phyloP scores from a whole-genome alignment of 2,888 invertebrate genomes.

The Meganola albula region DNA sequence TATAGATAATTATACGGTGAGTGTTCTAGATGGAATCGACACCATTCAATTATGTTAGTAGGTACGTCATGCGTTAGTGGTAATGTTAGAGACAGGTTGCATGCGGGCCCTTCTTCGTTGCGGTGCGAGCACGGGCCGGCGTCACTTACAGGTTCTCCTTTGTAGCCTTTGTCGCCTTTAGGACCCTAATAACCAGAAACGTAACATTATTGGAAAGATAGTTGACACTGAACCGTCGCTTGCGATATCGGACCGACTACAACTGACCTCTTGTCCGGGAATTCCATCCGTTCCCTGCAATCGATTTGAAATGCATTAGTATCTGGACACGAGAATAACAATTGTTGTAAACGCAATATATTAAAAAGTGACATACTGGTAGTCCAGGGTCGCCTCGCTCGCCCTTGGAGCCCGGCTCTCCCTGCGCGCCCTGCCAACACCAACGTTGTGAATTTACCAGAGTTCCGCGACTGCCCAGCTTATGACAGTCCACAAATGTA shows the following conservation, averaged over 20 bases:
- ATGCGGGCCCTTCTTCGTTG: not conserved
- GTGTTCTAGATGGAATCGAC: too few relatives aligned
- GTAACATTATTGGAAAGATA: too few relatives aligned
- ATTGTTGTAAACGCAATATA: too few relatives aligned
- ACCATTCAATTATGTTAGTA: too few relatives aligned
- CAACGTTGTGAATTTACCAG: too few relatives aligned
- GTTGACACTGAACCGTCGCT: too few relatives aligned
- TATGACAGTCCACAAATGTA: too few relatives aligned
- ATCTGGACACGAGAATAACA: not conserved
- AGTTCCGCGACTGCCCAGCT: too few relatives aligned
- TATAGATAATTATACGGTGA: too few relatives aligned
- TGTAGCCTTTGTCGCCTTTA: slow-evolving; percentile 92
- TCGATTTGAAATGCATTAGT: slow-evolving; percentile 17
- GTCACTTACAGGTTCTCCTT: slow-evolving; percentile 88
- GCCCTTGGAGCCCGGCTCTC: slow-evolving; percentile 94
- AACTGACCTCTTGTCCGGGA: slow-evolving; percentile 90
- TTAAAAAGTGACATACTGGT: slow-evolving; percentile 82
- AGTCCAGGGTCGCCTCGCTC: slow-evolving; percentile 95
- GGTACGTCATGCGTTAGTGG: too few relatives aligned
- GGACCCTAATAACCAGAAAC: slow-evolving; percentile 83
- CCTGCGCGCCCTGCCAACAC: slow-evolving; percentile 87
- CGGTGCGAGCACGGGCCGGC: not conserved
- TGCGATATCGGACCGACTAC: not conserved
- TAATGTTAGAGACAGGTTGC: too few relatives aligned
- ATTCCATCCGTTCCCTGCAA: slow-evolving; percentile 96